These are phyloP conservation scores for Endotricha flammealis DNA, from an alignment of 2,888 invertebrate genomes.

Conservation along the genomic window DNA sequence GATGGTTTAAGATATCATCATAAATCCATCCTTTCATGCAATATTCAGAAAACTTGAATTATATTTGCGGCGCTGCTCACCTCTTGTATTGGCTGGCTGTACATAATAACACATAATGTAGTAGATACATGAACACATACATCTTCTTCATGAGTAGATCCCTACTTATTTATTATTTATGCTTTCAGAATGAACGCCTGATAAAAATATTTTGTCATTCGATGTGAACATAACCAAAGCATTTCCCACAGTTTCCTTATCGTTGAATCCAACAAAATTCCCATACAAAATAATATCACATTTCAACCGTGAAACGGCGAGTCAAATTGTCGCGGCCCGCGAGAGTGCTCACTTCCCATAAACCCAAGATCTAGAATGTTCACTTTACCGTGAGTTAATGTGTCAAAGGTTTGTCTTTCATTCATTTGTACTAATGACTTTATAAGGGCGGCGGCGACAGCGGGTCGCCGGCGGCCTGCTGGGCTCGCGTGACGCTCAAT, in stretches of 20 bases:
- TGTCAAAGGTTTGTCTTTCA: constrained; percentile 28
- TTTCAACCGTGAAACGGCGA: constrained; percentile 35
- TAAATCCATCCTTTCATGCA: too few species aligned
- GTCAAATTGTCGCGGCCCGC: constrained; percentile 39
- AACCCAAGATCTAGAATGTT: constrained; percentile 64
- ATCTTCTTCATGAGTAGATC: too few species aligned
- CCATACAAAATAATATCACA: constrained; percentile 28
- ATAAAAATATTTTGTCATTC: not conserved
- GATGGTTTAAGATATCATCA: too few species aligned
- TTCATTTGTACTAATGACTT: constrained; percentile 28
- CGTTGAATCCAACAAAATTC: constrained; percentile 16
- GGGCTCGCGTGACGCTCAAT: constrained; percentile 48
- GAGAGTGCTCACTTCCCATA: constrained; percentile 60
- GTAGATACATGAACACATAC: too few species aligned
- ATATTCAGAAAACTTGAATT: too few species aligned
- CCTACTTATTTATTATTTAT: too few species aligned
- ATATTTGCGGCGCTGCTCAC: too few species aligned
- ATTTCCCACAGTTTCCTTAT: constrained; percentile 10
- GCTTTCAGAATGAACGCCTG: too few species aligned
- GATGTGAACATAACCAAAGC: not conserved
- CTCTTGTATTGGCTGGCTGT: too few species aligned
- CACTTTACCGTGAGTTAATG: constrained; percentile 58
- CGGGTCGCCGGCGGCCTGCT: constrained; percentile 29
- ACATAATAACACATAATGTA: too few species aligned
- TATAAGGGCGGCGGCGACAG: constrained; percentile 26